Evolutionary conservation across 2,113 vertebrate genomes (phyloP).

Genomic region (Psilopsiagon aurifrons): DNA sequence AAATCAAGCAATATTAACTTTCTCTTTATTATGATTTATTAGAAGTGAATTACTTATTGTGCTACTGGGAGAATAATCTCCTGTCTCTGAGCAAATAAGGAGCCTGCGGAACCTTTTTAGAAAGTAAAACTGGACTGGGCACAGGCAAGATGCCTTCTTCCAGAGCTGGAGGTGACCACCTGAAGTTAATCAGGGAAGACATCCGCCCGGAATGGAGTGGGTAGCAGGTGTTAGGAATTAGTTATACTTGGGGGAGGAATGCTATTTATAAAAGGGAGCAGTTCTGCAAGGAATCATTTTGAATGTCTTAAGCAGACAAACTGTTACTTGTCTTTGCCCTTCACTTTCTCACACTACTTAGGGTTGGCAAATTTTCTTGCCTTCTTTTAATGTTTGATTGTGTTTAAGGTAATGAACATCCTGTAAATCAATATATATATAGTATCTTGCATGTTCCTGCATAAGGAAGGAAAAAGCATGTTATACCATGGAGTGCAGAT

Average conservation of each 20-base stretch:
- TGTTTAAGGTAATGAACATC: not conserved
- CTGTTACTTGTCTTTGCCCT: not conserved
- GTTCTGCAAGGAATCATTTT: not conserved
- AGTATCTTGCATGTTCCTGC: not conserved
- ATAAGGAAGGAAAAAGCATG: not conserved
- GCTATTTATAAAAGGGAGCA: slow-evolving; percentile 43
- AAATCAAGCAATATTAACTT: slow-evolving; percentile 13
- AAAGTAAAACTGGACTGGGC: not conserved
- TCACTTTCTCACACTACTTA: not conserved
- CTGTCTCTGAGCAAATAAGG: not conserved
- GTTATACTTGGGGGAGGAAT: slow-evolving; percentile 19
- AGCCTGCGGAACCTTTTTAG: not conserved
- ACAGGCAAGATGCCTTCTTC: not conserved
- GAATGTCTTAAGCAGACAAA: not conserved
- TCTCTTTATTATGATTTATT: slow-evolving; percentile 35
- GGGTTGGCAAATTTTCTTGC: not conserved
- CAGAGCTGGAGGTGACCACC: slow-evolving; percentile 60
- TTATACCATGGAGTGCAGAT: not conserved
- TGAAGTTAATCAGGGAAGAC: slow-evolving; percentile 64
- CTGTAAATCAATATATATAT: not conserved
- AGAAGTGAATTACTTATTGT: slow-evolving; percentile 25
- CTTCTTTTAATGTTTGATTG: not conserved
- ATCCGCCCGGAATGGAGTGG: slow-evolving; percentile 22
- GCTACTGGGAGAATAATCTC: slow-evolving; percentile 1
- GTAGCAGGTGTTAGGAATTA: slow-evolving; percentile 63